These are phyloP conservation scores for Halcyon leucocephala DNA, from an alignment of 2,797 vertebrate species.

Conservation along the genomic window DNA sequence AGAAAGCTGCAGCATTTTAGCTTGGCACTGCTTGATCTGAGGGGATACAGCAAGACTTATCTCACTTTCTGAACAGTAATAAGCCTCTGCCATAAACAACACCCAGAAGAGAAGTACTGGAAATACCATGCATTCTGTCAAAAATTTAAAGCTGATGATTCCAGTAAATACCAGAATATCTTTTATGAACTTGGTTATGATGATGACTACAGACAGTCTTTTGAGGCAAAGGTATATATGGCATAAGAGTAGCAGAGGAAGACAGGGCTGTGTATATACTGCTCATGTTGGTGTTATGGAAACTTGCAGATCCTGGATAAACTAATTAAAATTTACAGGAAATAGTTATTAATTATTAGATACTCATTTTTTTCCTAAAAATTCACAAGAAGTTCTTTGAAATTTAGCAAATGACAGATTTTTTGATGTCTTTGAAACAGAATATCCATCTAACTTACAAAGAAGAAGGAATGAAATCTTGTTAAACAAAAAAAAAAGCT, in stretches of 20 bases:
- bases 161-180: background rate
- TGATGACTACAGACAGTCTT: background rate
- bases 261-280: fast-evolving
- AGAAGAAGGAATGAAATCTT: background rate
- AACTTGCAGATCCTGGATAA: background rate
- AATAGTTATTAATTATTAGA: background rate
- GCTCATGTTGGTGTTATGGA: background rate
- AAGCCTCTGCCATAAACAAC: background rate
- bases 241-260: background rate
- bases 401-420: background rate
- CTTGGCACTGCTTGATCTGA: background rate
- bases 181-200: background rate
- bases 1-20: background rate
- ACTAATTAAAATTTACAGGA: background rate
- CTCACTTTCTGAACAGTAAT: background rate
- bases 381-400: background rate
- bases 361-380: background rate
- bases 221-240: background rate
- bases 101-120: background rate
- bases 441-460: background rate
- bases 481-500: background rate
- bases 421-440: background rate
- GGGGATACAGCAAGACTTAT: background rate
- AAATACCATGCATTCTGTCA: background rate
- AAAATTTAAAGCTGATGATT: background rate